Conservation (phyloP, 2,113 vertebrate genomes). For the Phylloscopus trochilus region DNA sequence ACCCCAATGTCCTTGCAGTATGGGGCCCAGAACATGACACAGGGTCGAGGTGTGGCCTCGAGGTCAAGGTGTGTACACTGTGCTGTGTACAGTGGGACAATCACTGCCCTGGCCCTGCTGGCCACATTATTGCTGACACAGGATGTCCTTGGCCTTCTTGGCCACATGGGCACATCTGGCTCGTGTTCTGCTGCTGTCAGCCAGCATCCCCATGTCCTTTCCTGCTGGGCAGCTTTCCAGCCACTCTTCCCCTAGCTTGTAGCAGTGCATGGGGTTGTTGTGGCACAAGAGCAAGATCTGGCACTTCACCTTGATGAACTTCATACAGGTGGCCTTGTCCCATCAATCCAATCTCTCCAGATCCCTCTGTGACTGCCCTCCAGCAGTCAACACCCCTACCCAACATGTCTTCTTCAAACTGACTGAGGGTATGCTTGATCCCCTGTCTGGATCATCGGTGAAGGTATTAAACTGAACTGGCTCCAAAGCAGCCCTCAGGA, state of each 20-base stretch:
- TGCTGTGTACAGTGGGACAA: too few relatives aligned
- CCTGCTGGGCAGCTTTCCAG: background rate
- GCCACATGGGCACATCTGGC: background rate
- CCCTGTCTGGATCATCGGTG: rapidly evolving
- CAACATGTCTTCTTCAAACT: background rate
- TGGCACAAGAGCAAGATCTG: too few relatives aligned
- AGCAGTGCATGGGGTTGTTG: background rate
- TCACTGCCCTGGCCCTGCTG: background rate
- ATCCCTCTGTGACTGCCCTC: background rate
- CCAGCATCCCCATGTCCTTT: background rate
- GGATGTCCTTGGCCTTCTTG: background rate
- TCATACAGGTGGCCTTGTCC: rapidly evolving
- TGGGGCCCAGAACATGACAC: background rate
- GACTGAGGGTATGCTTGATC: background rate
- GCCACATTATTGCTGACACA: background rate
- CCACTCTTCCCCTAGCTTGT: background rate
- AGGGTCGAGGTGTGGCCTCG: rapidly evolving
- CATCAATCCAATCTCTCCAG: background rate
- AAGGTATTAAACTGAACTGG: background rate
- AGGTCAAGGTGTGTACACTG: too few relatives aligned
- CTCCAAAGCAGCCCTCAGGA: background rate
- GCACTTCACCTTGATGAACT: background rate
- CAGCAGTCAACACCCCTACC: background rate
- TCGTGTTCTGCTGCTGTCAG: background rate
- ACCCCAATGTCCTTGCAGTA: rapidly evolving